These are phyloP conservation scores for Pygoscelis adeliae DNA, from an alignment of 2,113 vertebrate species.

Conservation along the genomic window DNA sequence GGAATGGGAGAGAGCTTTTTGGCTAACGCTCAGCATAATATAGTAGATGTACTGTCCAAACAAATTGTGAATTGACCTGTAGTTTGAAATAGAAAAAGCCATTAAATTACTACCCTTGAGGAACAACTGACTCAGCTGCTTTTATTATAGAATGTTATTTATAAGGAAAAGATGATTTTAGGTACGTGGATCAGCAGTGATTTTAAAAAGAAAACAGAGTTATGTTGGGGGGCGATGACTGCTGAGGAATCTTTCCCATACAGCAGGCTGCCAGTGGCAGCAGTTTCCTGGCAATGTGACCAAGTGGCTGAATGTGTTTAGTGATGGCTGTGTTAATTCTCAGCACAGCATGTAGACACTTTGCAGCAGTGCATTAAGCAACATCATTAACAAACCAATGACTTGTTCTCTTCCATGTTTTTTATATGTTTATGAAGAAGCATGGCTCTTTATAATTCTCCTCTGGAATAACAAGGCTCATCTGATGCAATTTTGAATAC, in stretches of 20 bases:
- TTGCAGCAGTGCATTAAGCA: background rate
- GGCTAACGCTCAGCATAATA: background rate
- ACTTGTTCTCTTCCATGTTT: background rate
- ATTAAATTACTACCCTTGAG: background rate
- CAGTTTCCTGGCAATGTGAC: background rate
- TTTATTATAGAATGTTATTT: background rate
- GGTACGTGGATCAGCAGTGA: background rate
- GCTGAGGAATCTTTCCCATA: background rate
- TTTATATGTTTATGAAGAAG: background rate
- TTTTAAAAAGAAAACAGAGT: background rate
- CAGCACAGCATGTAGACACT: background rate
- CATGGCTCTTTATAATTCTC: background rate
- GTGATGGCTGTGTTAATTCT: background rate
- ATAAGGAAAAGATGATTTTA: background rate
- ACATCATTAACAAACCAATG: background rate
- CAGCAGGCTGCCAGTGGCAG: background rate
- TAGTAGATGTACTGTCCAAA: background rate
- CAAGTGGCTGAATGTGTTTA: background rate
- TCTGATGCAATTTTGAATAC: background rate
- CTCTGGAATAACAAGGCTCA: background rate
- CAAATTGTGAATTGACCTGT: conserved; percentile 1
- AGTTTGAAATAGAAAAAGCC: conserved; percentile 12
- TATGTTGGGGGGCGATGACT: background rate
- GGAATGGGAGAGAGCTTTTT: background rate
- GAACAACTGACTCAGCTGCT: background rate